Evolutionary conservation across 2,797 vertebrate species (phyloP), one percentile per base, ranked within the genome.

Genomic region (Sebastes trivittatus): DNA sequence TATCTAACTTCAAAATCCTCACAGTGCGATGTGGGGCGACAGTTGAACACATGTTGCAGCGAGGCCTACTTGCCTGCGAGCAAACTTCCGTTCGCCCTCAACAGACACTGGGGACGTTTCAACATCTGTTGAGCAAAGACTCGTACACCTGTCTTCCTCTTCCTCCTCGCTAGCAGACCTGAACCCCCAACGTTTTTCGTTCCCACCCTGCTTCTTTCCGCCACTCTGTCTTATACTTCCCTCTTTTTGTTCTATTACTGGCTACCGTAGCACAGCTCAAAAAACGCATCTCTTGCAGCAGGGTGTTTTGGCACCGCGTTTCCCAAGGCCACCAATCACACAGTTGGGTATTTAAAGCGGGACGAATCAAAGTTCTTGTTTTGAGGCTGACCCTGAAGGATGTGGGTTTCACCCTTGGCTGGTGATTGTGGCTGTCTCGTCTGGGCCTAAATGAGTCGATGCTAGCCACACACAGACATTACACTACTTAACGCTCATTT

Each of bases 131-230:
- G 90, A 90, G 92, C 87, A 92, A 91, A 94, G 82, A 54, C 79
- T 72, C 46, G 80, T 86, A 94, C 95, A 96, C 94, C 95, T 95
- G 94, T 93, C 90, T 93, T 95, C 93, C 94, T 91, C 91, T 95
- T 95, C 93, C 94, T 93, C 85, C 87, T 89, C 77, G 87, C 82
- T 76, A 76, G 89, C 77, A 77, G 83, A 91, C 81, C 81, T 80
- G 77, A 86, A 88, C 88, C 58, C 78, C 52, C 75, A 52, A 11
- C 61, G 5, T 73, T 79, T 49, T 71, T 78, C 4, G 68, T 65
- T 89, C 81, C 84, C 81, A 86, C 87, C 81, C 84, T 76, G 32
- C 61, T 61, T 52, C 74, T 89, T 84, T 91, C 66, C 18, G 49
- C 32, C 67, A 59, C 59, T 16, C 61, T 83, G 64, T 88, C 25